These are phyloP conservation scores for Leptogaster cylindrica DNA, from an alignment of 2,888 invertebrate species.

Conservation along the genomic window DNA sequence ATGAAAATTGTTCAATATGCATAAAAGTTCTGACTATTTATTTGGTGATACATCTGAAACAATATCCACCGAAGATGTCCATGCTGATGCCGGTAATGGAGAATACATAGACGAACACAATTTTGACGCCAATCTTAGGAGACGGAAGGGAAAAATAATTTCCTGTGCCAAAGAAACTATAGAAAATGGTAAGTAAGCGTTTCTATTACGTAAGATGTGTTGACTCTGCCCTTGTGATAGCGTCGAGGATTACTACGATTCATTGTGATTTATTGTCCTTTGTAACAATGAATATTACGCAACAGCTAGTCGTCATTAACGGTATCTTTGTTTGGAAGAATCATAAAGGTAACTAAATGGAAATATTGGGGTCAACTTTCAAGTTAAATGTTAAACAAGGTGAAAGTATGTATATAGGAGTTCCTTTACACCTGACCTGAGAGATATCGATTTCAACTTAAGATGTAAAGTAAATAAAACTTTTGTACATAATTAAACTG, in stretches of 20 bases:
- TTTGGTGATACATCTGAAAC: conserved; percentile 54
- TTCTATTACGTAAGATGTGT: background rate
- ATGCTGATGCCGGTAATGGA: conserved; percentile 55
- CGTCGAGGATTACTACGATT: background rate
- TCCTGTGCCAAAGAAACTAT: conserved; percentile 63
- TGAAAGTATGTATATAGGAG: no score
- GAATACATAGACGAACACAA: conserved; percentile 58
- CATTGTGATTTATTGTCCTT: background rate
- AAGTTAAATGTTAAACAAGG: no score
- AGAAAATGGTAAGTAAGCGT: conserved; percentile 57
- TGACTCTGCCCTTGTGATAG: no score
- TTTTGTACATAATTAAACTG: no score
- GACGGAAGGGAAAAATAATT: conserved; percentile 62
- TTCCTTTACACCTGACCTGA: no score
- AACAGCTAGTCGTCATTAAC: background rate
- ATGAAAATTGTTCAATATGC: conserved; percentile 54
- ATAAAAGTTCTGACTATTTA: conserved; percentile 59
- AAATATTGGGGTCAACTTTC: no score
- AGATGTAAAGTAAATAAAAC: no score
- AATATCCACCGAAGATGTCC: conserved; percentile 58
- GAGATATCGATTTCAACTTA: no score
- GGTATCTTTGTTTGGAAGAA: conserved; percentile 6
- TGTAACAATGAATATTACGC: conserved; percentile 22
- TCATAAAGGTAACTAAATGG: no score
- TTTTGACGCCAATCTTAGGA: conserved; percentile 61